These are phyloP conservation scores for Channa argus DNA, from an alignment of 2,113 vertebrate species.

Conservation along the genomic window DNA sequence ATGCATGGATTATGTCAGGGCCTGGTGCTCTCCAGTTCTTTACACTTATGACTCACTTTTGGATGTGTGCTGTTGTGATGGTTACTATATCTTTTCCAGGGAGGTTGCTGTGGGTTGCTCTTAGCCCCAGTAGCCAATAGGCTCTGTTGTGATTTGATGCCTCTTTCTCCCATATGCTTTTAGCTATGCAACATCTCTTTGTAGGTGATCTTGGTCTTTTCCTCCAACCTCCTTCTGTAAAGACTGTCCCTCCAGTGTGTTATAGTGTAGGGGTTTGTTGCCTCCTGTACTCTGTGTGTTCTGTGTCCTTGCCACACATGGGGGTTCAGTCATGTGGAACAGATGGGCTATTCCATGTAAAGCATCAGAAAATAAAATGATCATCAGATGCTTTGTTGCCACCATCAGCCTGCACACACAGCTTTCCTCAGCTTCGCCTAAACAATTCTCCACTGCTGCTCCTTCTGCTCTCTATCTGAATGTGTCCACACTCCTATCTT, in stretches of 20 bases:
- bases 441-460: conserved; percentile 41
- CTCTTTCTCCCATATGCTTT: too few relatives aligned
- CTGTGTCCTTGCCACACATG: conserved; percentile 37
- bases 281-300: not conserved
- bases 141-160: too few relatives aligned
- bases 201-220: too few relatives aligned
- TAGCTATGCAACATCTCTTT: too few relatives aligned
- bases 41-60: too few relatives aligned
- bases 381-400: conserved; percentile 37
- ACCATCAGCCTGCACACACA: conserved; percentile 6
- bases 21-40: too few relatives aligned
- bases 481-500: not conserved
- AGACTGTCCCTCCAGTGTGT: not conserved
- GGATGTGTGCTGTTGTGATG: too few relatives aligned
- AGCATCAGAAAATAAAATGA: conserved; percentile 51
- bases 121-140: too few relatives aligned
- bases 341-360: conserved; percentile 56
- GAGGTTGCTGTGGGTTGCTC: too few relatives aligned
- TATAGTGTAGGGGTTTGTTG: not conserved
- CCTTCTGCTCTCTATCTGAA: conserved; percentile 6
- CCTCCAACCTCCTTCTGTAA: not conserved
- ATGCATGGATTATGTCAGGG: too few relatives aligned
- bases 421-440: conserved; percentile 32
- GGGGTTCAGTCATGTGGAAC: conserved; percentile 39
- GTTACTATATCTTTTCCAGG: too few relatives aligned